Base-by-base conservation (phyloP, 2,113 vertebrate species). In the Sorex araneus region DNA sequence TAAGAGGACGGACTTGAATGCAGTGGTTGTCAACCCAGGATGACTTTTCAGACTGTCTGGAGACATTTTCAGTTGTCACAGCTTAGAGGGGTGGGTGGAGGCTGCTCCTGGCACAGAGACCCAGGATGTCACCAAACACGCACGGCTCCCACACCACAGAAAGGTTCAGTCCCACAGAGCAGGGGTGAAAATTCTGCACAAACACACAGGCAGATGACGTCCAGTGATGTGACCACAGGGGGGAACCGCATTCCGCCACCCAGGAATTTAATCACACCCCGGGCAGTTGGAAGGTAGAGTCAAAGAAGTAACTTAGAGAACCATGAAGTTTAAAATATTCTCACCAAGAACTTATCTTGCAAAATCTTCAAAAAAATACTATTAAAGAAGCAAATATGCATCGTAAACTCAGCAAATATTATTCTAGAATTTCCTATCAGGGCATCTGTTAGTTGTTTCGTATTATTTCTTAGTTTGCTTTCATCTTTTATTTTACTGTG, bases 321-420 rank as follows among this genome's bases (percentile, higher is more conserved):
- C 50, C 82, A 63, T 8, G 0, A 93, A 66, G 0, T 71, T 87
- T 87, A 47, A 57, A 93, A 83, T 60, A 76, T 87, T 84, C 77
- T 63, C 25, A 79, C 28, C 66, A 32, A 34, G 30, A 81, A 67
- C 25, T 34, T 77, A 77, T 73, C n/a, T 92, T 86, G 93, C 4
- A 40, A 89, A 83, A 19, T 87, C 43, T 57, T 69, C 3, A 40
- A 40, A 40, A 40, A 40, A n/a, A n/a, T n/a, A n/a, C 79, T 75
- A 87, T 43, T 54, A 54, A 78, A 90, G 64, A 87, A 93, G 36
- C n/a, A 91, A n/a, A 81, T 34, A 76, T 66, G 34, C n/a, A 70
- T 64, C 54, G 87, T 9, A 19, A 75, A 64, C 25, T 87, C 66
- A 83, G 43, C 45, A 79, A 85, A 83, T 50, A 25, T 19, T 50